Evolutionary conservation across 2,113 vertebrate species (phyloP).

Genomic region (Gopherus evgoodei): DNA sequence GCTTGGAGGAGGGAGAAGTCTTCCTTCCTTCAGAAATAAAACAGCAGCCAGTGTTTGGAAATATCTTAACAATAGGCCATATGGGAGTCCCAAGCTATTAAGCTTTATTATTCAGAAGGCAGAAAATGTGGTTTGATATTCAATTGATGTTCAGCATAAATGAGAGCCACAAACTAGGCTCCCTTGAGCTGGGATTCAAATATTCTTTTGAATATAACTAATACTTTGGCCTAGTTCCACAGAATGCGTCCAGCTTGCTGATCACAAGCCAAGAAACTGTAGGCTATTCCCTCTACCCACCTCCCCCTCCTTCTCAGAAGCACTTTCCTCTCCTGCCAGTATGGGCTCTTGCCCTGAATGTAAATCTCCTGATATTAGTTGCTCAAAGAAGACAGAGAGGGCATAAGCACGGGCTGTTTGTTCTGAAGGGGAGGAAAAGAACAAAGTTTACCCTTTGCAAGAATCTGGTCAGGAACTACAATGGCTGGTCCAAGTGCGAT

Average conservation of each 20-base stretch:
- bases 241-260: constrained; percentile 70
- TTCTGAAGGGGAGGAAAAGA: not conserved
- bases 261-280: constrained; percentile 66
- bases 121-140: constrained; percentile 76
- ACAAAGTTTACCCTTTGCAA: not conserved
- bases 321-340: constrained; percentile 68
- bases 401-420: not conserved
- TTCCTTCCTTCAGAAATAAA: constrained; percentile 57
- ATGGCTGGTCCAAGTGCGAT: constrained; percentile 42
- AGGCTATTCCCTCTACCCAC: not conserved
- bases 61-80: constrained; percentile 78
- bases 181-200: constrained; percentile 72
- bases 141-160: constrained; percentile 72
- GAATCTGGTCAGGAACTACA: not conserved
- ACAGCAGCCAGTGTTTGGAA: constrained; percentile 70
- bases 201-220: constrained; percentile 74
- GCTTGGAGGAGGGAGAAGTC: constrained; percentile 36
- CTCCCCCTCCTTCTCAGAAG: constrained; percentile 42
- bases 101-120: constrained; percentile 77
- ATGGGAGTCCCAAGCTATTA: constrained; percentile 76
- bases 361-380: constrained; percentile 65
- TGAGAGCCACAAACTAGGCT: constrained; percentile 66
- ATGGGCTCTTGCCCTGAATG: constrained; percentile 54
- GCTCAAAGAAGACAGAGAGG: constrained; percentile 24
- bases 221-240: constrained; percentile 70